Evolutionary conservation across 1,140 invertebrate species (phyloP).

Genomic region (Propsilocerus akamusi): DNA sequence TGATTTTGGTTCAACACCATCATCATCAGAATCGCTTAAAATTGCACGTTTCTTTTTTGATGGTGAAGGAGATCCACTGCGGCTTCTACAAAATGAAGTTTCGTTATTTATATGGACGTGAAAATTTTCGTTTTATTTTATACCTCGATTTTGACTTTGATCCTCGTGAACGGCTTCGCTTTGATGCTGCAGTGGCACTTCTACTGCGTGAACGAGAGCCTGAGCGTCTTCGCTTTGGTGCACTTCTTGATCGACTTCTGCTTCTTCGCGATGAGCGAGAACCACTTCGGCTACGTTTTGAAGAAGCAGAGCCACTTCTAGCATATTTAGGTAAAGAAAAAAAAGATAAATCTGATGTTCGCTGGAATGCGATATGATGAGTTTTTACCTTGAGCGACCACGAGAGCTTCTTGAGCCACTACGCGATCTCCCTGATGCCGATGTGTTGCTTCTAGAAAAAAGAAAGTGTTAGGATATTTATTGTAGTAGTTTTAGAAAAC

Average conservation of each 20-base stretch:
- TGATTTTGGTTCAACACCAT: slow-evolving; percentile 21
- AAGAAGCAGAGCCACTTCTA: slow-evolving; percentile 12
- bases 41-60: slow-evolving; percentile 23
- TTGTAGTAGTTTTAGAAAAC: too few species aligned
- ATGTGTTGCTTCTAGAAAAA: slow-evolving; percentile 6
- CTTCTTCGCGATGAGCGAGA: slow-evolving; percentile 19
- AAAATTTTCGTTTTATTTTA: slow-evolving; percentile 8
- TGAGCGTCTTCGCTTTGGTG: slow-evolving; percentile 1
- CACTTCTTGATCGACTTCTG: slow-evolving; percentile 20
- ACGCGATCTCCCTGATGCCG: slow-evolving; percentile 13
- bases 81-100: slow-evolving; percentile 9
- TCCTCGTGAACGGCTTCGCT: slow-evolving; percentile 12
- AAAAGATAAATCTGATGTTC: too few species aligned
- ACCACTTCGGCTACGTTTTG: slow-evolving; percentile 17
- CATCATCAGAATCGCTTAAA: slow-evolving; percentile 35
- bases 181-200: slow-evolving; percentile 18
- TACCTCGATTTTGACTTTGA: slow-evolving; percentile 6
- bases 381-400: too few species aligned
- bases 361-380: too few species aligned
- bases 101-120: slow-evolving; percentile 12
- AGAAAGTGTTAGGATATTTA: too few species aligned
- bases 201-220: slow-evolving; percentile 11
- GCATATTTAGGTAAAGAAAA: too few species aligned
- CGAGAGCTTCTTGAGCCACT: slow-evolving; percentile 13
- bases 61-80: slow-evolving; percentile 9